Base-by-base conservation (phyloP, 2,888 invertebrate genomes). In the Chromoteleia sp. region DNA sequence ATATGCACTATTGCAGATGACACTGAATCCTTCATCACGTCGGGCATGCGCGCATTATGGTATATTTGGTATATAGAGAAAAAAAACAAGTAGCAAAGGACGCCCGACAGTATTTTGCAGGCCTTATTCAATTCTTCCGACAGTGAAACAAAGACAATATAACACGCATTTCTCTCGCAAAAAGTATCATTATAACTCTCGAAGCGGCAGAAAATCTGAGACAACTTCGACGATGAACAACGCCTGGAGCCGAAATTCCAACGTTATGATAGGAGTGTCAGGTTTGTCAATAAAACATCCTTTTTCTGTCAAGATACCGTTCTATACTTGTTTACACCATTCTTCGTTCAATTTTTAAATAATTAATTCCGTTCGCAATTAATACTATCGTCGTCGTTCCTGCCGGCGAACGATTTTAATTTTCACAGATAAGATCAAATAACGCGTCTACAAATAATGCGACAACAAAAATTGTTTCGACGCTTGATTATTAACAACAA, bases 21-120 rank as follows among this genome's bases (percentile, higher is more conserved):
- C 74, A 70, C 80, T 81, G 59, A 67, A 54, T 56, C 68, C 74
- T 63, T 56, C 36, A 74, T 58, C 43, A 59, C 33, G 54, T 52
- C 43, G 77, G 75, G 83, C 83, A 83, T 83, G 83, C 83, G 83
- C 73, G 25, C 50, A 56, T 52, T 73, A 63, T 63, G 58, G 56
- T 71, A 33, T 21, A 56, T 76, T 59, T 63, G 25, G 29, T 45
- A 56, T 56, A 17, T 0, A 43, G 17, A 17, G 68, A 59, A 80
- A 70, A 48, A 82, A 84, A 84, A 81, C 68, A 78, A 79, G 79
- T 74, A 39, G 74, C 56, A 59, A 71, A 78, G 59, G 81, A 80
- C 83, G 84, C 77, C 48, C 25, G 81, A 77, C 29, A 21, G 59
- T 52, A 48, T 75, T 71, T 65, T 56, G 30, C 30, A 59, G 25